Conservation (phyloP, 2,797 vertebrate genomes). For the Rhodeus uyekii region DNA sequence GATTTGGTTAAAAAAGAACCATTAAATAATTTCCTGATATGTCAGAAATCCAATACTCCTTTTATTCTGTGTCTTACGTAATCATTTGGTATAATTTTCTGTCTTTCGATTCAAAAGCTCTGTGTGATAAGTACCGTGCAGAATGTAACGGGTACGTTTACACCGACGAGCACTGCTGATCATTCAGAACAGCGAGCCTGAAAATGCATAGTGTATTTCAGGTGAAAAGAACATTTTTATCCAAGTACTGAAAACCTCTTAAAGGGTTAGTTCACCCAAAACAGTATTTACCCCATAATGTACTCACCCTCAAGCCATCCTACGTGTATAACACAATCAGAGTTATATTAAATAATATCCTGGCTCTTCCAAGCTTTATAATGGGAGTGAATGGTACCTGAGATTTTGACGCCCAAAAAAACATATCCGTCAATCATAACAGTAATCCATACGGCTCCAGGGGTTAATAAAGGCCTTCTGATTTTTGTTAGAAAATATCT, state of each 20-base stretch:
- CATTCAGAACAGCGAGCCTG: constrained; percentile 24
- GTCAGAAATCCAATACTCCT: constrained; percentile 41
- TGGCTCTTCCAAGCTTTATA: no score
- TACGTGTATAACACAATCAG: no score
- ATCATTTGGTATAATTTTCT: constrained; percentile 11
- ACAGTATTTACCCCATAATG: no score
- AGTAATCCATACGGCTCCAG: no score
- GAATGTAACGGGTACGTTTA: constrained; percentile 35
- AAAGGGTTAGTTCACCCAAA: no score
- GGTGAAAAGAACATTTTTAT: constrained; percentile 24
- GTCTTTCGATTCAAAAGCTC: constrained; percentile 8
- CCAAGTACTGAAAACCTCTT: constrained; percentile 9
- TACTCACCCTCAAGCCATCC: no score
- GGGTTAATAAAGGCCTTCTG: no score
- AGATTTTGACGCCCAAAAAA: no score
- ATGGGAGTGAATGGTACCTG: no score
- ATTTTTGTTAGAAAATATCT: no score
- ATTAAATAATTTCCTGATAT: constrained; percentile 46
- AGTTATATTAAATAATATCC: no score
- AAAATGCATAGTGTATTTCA: constrained; percentile 56
- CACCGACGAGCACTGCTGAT: not conserved
- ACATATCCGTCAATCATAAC: no score
- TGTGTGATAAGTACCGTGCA: constrained; percentile 37
- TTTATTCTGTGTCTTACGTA: constrained; percentile 12
- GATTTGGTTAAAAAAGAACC: constrained; percentile 35